Conservation (phyloP, 2,888 invertebrate genomes). For the Phoenoteleia sp. region DNA sequence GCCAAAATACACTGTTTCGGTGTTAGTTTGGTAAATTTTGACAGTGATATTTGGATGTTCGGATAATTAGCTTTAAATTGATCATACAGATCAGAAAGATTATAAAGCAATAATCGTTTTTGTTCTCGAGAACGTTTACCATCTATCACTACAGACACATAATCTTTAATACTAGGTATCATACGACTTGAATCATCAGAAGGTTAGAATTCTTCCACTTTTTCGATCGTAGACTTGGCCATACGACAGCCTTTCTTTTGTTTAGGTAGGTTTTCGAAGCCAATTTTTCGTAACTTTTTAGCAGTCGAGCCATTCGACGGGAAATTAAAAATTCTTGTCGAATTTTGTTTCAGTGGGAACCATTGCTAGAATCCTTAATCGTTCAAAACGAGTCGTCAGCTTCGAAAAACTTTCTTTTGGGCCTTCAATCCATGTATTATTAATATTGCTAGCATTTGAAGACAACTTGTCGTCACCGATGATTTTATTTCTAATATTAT, state of each 20-base stretch:
- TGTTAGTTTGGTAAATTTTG: too few species aligned
- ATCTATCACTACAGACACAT: background rate
- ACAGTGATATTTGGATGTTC: too few species aligned
- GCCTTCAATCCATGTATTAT: background rate
- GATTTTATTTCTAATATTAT: background rate
- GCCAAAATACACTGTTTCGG: too few species aligned
- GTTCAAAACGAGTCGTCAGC: background rate
- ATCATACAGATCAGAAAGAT: slow-evolving; percentile 1
- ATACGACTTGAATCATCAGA: background rate
- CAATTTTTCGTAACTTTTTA: slow-evolving; percentile 4
- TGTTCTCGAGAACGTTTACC: background rate
- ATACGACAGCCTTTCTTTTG: background rate
- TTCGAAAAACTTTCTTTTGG: background rate
- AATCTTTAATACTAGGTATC: slow-evolving; percentile 6
- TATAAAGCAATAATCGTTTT: background rate
- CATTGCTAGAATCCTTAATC: background rate
- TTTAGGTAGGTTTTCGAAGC: background rate
- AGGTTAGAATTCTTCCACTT: background rate
- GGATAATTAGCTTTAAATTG: too few species aligned
- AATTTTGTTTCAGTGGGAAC: slow-evolving; percentile 3
- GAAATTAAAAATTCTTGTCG: background rate
- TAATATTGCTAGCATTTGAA: background rate
- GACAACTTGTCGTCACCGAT: background rate
- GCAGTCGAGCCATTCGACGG: background rate
- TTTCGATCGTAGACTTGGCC: background rate